Base-by-base conservation (phyloP, 2,797 vertebrate genomes). In the Sebastolobus altivelis region DNA sequence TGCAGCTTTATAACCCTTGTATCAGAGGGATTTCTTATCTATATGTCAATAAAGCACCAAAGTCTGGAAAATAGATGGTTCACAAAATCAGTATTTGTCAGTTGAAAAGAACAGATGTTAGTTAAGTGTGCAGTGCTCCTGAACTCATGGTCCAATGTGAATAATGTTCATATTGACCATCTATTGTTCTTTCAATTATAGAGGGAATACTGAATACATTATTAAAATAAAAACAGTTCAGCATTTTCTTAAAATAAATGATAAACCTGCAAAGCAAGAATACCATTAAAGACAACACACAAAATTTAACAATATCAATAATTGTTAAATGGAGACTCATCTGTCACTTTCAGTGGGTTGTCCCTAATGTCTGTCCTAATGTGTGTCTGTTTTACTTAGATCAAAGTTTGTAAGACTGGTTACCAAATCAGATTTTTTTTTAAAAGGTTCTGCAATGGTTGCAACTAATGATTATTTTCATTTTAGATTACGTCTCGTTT, bases 11-110 rank as follows among this genome's bases (percentile, higher is more conserved):
- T 25, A 35, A 20, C 10, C 6, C 9, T 18, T 25, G 1, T 14
- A 74, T 75, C 31, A 16, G 10, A 33, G 31, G 59, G 65, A 35
- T 80, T 76, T 72, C 25, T 63, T 16, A 52, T 22, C 49, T 22
- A 0, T 54, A 54, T 56, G 22, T 56, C 22, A 56, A 59, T 38
- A 65, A 49, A 77, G 49, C 13, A 12, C 7, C 13, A 66, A 38
- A 29, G 27, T 55, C 55, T 14, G 11, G 20, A 31, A 46, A 58
- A 59, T 18, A 38, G 3, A 46, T 49, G 43, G 14, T 22, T 68
- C 10, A 56, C 18, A 33, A 1, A 54, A 54, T 22, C 11, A 31
- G 18, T 11, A 27, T 52, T 71, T 71, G 13, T 31, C 59, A 43
- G 33, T 3, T n/a, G 22, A 29, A 70, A 49, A 37, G 3, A 71